A percentile compares a stretch with the other conserved stretches of the same genome.
Conservation (phyloP, 2,113 vertebrate species). For the Harpagus bidentatus region DNA sequence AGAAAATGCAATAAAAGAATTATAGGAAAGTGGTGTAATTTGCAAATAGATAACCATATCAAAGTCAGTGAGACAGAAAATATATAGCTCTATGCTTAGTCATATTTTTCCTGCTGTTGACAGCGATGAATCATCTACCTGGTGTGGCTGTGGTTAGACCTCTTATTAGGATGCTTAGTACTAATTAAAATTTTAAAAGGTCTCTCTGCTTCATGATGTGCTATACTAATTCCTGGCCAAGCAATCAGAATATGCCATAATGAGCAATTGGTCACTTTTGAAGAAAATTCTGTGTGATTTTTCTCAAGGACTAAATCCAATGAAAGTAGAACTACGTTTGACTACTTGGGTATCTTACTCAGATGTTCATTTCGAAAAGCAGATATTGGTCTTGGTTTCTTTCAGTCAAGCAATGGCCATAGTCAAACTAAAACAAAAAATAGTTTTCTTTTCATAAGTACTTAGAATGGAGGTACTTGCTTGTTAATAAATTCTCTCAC, state of each 20-base stretch:
- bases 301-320: background rate
- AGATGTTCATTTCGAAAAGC: background rate
- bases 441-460: background rate
- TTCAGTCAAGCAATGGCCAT: background rate
- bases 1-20: background rate
- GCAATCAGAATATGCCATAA: background rate
- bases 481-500: background rate
- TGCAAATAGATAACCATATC: background rate
- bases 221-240: background rate
- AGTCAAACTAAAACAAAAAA: background rate
- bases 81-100: background rate
- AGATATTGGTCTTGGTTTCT: background rate
- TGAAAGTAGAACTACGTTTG: background rate
- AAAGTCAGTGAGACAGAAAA: background rate
- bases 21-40: background rate
- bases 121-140: background rate
- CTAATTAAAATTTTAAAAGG: background rate
- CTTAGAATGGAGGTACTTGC: background rate
- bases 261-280: background rate
- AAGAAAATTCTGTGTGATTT: background rate
- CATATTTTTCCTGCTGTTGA: background rate
- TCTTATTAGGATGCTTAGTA: background rate
- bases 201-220: background rate
- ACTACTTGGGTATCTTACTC: background rate
- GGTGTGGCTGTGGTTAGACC: background rate